phyloP scores from a whole-genome alignment of 2,113 vertebrate genomes.

The Rhegmatorhina hoffmannsi region DNA sequence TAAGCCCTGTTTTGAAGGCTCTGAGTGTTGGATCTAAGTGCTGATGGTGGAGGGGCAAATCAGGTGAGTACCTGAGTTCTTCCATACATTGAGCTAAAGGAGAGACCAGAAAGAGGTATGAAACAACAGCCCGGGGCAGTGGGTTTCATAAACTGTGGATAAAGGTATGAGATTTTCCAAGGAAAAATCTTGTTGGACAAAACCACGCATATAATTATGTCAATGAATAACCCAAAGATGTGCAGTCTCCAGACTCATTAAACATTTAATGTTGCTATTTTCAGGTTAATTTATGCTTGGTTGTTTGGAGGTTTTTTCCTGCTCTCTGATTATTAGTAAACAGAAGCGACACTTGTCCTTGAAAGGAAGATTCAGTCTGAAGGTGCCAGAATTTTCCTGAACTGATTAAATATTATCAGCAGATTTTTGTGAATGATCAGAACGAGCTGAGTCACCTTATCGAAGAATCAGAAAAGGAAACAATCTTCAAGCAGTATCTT shows the following conservation, averaged over 20 bases:
- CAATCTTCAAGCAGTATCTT: neutral
- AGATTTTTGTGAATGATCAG: constrained; percentile 41
- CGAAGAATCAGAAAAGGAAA: constrained; percentile 30
- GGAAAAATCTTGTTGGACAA: constrained; percentile 14
- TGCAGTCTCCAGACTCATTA: constrained; percentile 52
- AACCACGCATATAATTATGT: constrained; percentile 31
- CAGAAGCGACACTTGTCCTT: constrained; percentile 39
- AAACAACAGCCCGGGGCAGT: neutral
- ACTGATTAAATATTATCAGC: constrained; percentile 2
- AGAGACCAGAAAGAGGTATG: neutral
- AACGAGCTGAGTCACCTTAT: constrained; percentile 28
- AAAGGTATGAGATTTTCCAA: neutral
- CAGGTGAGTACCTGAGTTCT: neutral
- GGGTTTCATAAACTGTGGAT: neutral
- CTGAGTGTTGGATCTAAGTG: neutral
- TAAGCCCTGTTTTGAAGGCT: neutral
- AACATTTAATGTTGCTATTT: constrained; percentile 68
- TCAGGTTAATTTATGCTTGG: constrained; percentile 47
- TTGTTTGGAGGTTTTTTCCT: neutral
- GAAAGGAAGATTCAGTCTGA: constrained; percentile 30
- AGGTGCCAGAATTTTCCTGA: constrained; percentile 59
- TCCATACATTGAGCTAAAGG: neutral
- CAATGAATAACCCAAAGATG: constrained; percentile 56
- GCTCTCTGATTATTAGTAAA: constrained; percentile 42
- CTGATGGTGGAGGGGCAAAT: neutral